Conservation (phyloP, 1,140 invertebrate species). For the Eupristina koningsbergeri region DNA sequence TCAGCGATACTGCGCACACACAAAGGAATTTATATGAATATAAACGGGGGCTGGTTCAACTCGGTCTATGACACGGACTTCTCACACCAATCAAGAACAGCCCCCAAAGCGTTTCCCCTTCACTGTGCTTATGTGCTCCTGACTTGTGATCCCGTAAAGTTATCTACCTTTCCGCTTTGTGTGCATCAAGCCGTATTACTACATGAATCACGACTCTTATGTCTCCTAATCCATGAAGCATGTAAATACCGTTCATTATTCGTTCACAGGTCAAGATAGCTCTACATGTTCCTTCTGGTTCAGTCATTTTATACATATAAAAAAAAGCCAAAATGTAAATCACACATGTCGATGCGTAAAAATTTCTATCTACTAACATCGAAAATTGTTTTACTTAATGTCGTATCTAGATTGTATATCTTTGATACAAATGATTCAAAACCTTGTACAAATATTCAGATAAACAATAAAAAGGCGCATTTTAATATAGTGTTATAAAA, state of each 20-base stretch:
- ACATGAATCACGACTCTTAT: background rate
- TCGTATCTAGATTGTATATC: no score
- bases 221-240: conserved; percentile 61
- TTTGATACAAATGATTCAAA: no score
- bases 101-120: conserved; percentile 58
- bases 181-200: background rate
- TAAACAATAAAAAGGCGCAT: no score
- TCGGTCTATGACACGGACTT: conserved; percentile 61
- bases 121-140: conserved; percentile 35
- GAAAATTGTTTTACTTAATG: no score
- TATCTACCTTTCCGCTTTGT: conserved; percentile 62
- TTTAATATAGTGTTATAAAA: no score
- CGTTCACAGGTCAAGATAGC: conserved; percentile 12
- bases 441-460: no score
- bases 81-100: conserved; percentile 71
- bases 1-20: background rate
- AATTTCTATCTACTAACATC: no score
- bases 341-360: no score
- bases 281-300: background rate
- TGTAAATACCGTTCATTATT: conserved; percentile 63
- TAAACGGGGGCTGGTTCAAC: conserved; percentile 55
- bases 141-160: conserved; percentile 62
- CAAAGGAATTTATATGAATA: conserved; percentile 14
- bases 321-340: no score
- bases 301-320: no score